Conservation (phyloP, 1,140 invertebrate genomes). For the Lordiphosa mommai region DNA sequence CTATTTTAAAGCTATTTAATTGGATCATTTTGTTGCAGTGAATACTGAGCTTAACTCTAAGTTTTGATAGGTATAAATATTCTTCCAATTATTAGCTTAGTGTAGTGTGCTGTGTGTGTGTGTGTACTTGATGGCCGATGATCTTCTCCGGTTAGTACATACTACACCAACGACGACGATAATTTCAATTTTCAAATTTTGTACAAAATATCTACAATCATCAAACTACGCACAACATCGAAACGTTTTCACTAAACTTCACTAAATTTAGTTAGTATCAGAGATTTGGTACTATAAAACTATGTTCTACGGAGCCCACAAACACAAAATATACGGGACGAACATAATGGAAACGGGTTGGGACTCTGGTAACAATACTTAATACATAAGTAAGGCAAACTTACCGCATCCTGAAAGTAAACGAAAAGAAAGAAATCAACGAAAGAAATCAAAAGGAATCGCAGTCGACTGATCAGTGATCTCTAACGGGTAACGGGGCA, state of each 20-base stretch:
- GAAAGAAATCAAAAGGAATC: slow-evolving; percentile 68
- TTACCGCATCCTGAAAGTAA: slow-evolving; percentile 80
- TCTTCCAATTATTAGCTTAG: too few relatives aligned
- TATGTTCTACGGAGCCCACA: neutral
- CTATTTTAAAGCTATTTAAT: too few relatives aligned
- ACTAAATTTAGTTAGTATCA: slow-evolving; percentile 36
- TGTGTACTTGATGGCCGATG: neutral
- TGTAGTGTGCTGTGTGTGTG: too few relatives aligned
- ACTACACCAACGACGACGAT: neutral
- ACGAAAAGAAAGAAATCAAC: slow-evolving; percentile 76
- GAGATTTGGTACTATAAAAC: too few relatives aligned
- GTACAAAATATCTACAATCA: slow-evolving; percentile 6
- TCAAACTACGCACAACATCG: slow-evolving; percentile 62
- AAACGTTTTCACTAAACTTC: slow-evolving; percentile 28
- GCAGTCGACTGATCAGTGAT: slow-evolving; percentile 8
- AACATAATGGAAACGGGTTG: neutral
- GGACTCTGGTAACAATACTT: slow-evolving; percentile 17
- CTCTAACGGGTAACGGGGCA: neutral
- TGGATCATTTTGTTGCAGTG: too few relatives aligned
- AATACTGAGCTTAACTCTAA: too few relatives aligned
- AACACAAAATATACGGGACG: neutral
- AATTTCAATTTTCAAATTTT: neutral
- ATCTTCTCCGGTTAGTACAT: neutral
- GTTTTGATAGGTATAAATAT: too few relatives aligned
- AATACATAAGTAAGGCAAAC: slow-evolving; percentile 45